Evolutionary conservation across 2,797 vertebrate species (phyloP), one percentile per base, ranked within the genome.

Genomic region (Macrochelys suwanniensis): DNA sequence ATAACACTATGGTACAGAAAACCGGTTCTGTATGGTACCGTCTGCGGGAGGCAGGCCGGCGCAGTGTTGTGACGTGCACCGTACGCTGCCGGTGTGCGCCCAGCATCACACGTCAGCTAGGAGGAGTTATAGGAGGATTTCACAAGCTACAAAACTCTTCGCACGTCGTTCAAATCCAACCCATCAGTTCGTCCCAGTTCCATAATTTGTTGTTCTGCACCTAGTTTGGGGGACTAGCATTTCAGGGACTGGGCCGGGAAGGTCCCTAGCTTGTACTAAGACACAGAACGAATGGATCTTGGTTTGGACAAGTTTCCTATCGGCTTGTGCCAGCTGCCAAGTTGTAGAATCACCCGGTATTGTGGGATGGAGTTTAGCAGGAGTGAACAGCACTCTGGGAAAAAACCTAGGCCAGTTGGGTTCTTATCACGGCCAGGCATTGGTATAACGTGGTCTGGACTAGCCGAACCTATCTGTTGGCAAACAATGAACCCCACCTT

Each of bases 21-120:
- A 9, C 16, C 2, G 9, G n/a, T 37, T 37, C n/a, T 21, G n/a
- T 21, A 3, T 12, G 28, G 6, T 28, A 13, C 11, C 11, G 3
- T 6, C 57, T 16, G 59, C 13, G 28, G 59, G 59, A 61, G 7
- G 31, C 28, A 16, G 31, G 28, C 31, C 59, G 6, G 13, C 2
- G 28, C 59, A 33, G 59, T 3, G 13, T 16, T 16, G 28, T 33
- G 15, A 7, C 6, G 3, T 16, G 59, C 59, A 33, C 28, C 28
- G 1, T 31, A 28, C 28, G 7, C 59, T 6, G 59, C 57, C 6
- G 3, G 13, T 28, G 28, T 33, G 59, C 31, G 1, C 59, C 59
- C 59, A 31, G 28, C 2, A 13, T 31, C 59, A 31, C 59, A 12
- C 28, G 13, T 33, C 28, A 3, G 59, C 57, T 61, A 61, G 65